Evolutionary conservation across 2,888 invertebrate genomes (phyloP).

Genomic region (Polydrusus pterygomalis): DNA sequence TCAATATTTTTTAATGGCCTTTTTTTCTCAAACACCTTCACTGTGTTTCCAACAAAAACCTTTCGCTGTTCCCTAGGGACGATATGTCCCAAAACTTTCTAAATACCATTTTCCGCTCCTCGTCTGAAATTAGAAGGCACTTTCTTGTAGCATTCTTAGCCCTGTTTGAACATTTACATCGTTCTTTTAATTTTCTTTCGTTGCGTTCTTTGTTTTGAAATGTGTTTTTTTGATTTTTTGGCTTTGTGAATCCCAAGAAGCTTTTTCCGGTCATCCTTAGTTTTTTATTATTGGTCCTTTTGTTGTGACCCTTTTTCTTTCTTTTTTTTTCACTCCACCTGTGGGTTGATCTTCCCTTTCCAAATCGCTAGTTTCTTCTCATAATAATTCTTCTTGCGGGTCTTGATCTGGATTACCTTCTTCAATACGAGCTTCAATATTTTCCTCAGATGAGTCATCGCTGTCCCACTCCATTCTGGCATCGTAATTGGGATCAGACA

Average conservation of each 20-base stretch:
- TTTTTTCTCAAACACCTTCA: slow-evolving; percentile 20
- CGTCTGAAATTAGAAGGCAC: slow-evolving; percentile 5
- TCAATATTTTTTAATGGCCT: slow-evolving; percentile 19
- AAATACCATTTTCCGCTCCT: neutral
- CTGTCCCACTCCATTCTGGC: slow-evolving; percentile 2
- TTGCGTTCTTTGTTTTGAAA: slow-evolving; percentile 28
- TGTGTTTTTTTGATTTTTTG: slow-evolving; percentile 31
- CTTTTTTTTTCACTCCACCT: slow-evolving; percentile 21
- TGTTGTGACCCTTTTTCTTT: slow-evolving; percentile 32
- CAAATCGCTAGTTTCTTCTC: slow-evolving; percentile 5
- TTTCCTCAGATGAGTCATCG: slow-evolving; percentile 19
- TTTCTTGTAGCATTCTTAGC: slow-evolving; percentile 27
- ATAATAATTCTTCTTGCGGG: slow-evolving; percentile 3
- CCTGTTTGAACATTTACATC: slow-evolving; percentile 23
- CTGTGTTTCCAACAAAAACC: slow-evolving; percentile 29
- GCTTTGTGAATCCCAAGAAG: slow-evolving; percentile 38
- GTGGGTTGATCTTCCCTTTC: slow-evolving; percentile 14
- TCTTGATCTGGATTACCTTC: slow-evolving; percentile 21
- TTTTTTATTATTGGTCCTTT: slow-evolving; percentile 36
- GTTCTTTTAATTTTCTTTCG: slow-evolving; percentile 27
- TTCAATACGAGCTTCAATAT: neutral
- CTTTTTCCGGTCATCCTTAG: slow-evolving; percentile 33
- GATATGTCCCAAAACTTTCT: slow-evolving; percentile 9
- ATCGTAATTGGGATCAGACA: slow-evolving; percentile 19
- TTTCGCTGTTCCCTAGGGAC: slow-evolving; percentile 21